Evolutionary conservation across 23 tunicate genomes (phyloP).

Genomic region (Phallusia fumigata): DNA sequence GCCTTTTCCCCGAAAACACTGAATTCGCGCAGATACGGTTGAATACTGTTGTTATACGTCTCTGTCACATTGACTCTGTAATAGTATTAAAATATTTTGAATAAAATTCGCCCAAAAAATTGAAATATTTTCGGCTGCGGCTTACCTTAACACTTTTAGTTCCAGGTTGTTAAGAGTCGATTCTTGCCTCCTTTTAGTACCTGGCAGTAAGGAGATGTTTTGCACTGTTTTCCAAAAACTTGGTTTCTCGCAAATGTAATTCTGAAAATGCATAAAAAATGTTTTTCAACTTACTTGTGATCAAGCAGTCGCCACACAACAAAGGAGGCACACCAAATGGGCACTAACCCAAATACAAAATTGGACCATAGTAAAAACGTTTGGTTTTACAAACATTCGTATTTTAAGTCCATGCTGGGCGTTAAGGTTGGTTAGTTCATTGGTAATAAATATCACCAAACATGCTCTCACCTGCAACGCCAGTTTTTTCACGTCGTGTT

Average conservation of each 20-base stretch:
- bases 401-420: no score
- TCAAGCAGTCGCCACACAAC: no score
- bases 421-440: no score
- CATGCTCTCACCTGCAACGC: neutral
- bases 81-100: neutral
- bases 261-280: neutral
- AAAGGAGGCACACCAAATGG: no score
- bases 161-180: neutral
- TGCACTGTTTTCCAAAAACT: neutral
- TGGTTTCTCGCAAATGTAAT: neutral
- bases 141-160: neutral
- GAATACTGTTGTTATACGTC: neutral
- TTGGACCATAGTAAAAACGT: no score
- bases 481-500: neutral
- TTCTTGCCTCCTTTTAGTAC: neutral
- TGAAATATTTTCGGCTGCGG: neutral
- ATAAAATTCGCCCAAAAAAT: neutral
- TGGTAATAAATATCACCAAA: no score
- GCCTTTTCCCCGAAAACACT: conserved; percentile 35
- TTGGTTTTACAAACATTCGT: no score
- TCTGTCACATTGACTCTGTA: conserved; percentile 13
- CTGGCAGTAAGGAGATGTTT: neutral
- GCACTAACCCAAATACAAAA: no score
- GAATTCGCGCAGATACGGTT: conserved; percentile 18
- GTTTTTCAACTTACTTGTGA: no score